phyloP scores from a whole-genome alignment of 2,797 vertebrate species.

The Peromyscus melanophrys region DNA sequence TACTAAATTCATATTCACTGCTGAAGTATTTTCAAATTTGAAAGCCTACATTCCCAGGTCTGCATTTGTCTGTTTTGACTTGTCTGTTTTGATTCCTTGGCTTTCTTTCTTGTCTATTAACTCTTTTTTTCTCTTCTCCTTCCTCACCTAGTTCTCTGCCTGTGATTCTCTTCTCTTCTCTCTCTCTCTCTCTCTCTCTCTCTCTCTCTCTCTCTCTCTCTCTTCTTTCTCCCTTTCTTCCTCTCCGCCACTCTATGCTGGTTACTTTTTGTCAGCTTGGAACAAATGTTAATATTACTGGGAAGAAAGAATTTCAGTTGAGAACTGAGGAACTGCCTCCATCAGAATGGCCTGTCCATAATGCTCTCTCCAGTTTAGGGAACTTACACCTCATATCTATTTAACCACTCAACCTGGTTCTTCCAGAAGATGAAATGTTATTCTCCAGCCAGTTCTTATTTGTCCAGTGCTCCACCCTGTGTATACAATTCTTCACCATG shows the following conservation, averaged over 20 bases:
- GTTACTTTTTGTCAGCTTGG: not conserved
- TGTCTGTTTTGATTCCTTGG: not conserved
- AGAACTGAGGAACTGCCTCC: not conserved
- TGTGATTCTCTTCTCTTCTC: too few relatives aligned
- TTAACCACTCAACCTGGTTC: slow-evolving; percentile 1
- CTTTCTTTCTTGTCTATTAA: not conserved
- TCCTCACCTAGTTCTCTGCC: not conserved
- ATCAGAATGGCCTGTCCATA: not conserved
- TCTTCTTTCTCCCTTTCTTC: not conserved
- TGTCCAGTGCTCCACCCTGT: not conserved
- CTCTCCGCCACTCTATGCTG: not conserved
- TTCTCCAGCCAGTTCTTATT: slow-evolving; percentile 20
- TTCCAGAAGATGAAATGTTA: not conserved
- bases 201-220: not conserved
- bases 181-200: not conserved
- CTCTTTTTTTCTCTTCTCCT: not conserved
- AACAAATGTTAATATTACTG: not conserved
- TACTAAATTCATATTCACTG: not conserved
- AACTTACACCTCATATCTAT: not conserved
- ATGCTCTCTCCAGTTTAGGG: not conserved
- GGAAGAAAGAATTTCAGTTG: not conserved
- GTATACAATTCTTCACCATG: not conserved
- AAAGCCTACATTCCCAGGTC: not conserved
- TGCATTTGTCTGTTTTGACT: not conserved
- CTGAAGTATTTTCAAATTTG: not conserved